These are phyloP conservation scores for Tragulus kanchil DNA, from an alignment of 2,113 vertebrate species.

Conservation along the genomic window DNA sequence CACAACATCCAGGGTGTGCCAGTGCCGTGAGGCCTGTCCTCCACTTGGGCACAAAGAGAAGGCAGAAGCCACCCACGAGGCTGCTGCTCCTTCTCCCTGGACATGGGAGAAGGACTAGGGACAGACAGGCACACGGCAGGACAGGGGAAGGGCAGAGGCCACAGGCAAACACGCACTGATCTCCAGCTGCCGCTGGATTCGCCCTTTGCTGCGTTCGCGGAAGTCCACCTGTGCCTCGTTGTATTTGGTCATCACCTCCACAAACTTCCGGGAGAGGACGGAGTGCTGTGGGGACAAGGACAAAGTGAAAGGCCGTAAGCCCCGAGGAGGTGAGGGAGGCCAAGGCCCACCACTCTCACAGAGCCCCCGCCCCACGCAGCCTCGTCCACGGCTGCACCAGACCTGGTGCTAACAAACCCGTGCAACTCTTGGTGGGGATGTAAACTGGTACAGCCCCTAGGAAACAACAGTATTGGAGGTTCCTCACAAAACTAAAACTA, in stretches of 20 bases:
- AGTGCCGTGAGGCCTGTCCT: not conserved
- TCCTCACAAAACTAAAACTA: not conserved
- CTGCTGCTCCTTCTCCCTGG: not conserved
- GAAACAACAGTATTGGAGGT: not conserved
- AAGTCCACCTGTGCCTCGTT: constrained; percentile 99
- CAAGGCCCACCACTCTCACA: rapidly evolving
- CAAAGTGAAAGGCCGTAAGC: not conserved
- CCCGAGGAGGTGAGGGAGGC: rapidly evolving
- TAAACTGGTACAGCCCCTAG: not conserved
- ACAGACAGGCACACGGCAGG: not conserved
- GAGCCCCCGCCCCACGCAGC: not conserved
- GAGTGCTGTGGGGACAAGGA: constrained; percentile 90
- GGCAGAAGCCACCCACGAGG: not conserved
- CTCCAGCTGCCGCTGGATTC: constrained; percentile 97
- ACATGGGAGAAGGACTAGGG: not conserved
- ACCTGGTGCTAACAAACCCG: not conserved
- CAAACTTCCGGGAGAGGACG: constrained; percentile 97
- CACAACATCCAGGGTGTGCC: rapidly evolving
- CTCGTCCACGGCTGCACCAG: rapidly evolving
- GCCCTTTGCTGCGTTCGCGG: constrained; percentile 97
- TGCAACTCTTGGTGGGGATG: not conserved
- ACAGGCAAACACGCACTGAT: constrained; percentile 91
- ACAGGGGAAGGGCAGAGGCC: rapidly evolving
- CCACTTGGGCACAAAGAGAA: not conserved
- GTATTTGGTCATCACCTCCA: constrained; percentile 99